Base-by-base conservation (phyloP, 1,140 invertebrate species). In the Melanaphis sacchari region DNA sequence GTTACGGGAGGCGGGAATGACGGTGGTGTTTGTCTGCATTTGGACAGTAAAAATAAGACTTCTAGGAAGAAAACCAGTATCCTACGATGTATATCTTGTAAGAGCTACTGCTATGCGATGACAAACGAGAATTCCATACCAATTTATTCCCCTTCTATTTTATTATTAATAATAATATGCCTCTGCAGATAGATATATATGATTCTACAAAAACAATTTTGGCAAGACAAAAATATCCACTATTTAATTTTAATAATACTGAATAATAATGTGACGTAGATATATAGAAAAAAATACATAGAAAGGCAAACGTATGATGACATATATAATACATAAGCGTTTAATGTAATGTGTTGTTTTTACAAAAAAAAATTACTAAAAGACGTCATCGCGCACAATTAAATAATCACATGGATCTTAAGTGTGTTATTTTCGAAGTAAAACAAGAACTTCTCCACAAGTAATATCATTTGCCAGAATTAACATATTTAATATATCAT, bases 61-160 rank as follows among this genome's bases (percentile, higher is more conserved):
- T 90, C 88, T 90, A 54, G 49, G 88, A 90, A 90, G 88, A 90
- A 90, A 90, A 90, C 88, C 88, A 90, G 88, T 90, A 76, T 76
- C 59, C 59, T 76, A 88, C 8, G 26, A 88, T 46, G 31, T 46
- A 88, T 52, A 54, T 11, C 49, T 90, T 26, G 49, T 54, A 54
- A 40, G 36, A 90, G 49, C 49, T 89, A 89, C 87, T 52, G 49
- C 36, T 40, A 24, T 90, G 43, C 52, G 24, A 52, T 52, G n/a
- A 38, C n/a, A 89, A 89, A 38, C n/a, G 22, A 36, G n/a, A 89
- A 89, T 89, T 52, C n/a, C 87, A 52, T 87, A 41, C 40, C 1
- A 46, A 21, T 49, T 2, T n/a, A 7, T 31, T 36, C 43, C 31
- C 31, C 31, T 89, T 43, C 11, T 41, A 22, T 31, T 41, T 26